phyloP scores from a whole-genome alignment of 35 echinoderm and acorn worm species.

The Anneissia japonica region DNA sequence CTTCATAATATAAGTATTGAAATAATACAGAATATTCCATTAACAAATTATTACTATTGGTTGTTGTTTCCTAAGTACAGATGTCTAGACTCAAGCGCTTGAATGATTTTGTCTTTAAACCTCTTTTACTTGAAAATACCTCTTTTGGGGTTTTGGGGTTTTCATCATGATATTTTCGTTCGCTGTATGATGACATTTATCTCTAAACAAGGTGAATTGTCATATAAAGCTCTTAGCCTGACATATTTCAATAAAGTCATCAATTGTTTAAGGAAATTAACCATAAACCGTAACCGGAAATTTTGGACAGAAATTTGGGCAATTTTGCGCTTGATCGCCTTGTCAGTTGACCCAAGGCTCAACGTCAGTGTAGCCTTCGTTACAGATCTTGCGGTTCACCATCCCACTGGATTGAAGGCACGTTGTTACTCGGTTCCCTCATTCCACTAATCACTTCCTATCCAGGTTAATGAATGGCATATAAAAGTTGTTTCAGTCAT shows the following conservation, averaged over 20 bases:
- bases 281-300: neutral
- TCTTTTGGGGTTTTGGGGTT: neutral
- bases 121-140: no score
- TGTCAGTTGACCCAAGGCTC: neutral
- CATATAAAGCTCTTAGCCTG: neutral
- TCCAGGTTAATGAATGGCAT: no score
- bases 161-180: neutral
- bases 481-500: no score
- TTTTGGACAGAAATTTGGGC: neutral
- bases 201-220: neutral
- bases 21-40: neutral
- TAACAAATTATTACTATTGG: neutral
- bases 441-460: no score
- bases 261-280: neutral
- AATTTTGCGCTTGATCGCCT: neutral
- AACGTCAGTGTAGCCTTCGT: neutral
- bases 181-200: no score
- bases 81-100: neutral
- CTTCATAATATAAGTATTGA: neutral
- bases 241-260: neutral
- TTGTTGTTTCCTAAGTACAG: no score
- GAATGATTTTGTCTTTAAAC: no score
- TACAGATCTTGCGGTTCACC: neutral
- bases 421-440: no score
- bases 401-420: no score